Evolutionary conservation across 2,113 vertebrate species (phyloP), one percentile per base, ranked within the genome.

Genomic region (Myodes glareolus): DNA sequence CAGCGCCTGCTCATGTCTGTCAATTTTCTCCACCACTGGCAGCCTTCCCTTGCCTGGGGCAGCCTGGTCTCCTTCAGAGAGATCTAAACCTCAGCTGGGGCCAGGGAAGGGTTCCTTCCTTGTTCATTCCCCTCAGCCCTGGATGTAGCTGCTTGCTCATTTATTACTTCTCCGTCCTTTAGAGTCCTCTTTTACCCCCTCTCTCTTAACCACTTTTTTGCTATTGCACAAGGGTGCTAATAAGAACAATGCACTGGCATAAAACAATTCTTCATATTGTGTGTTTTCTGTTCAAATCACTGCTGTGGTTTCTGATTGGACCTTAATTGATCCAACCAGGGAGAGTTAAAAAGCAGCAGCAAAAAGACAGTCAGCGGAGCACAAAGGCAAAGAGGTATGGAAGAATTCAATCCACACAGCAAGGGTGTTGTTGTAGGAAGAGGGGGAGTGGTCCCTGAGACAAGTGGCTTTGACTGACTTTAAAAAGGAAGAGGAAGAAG

Each of bases 241-340:
- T 55, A 68, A 82, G 63, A 95, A 89, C 61, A 88, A 68, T 76
- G 65, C 25, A 75, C 58, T 85, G 78, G 27, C 21, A 42, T 31
- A 91, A 47, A 45, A 61, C 17, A 67, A 82, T 76, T 76, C 39
- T 86, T 84, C 73, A 45, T 67, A 27, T 47, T 63, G 1, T 77
- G 17, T 33, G 85, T 93, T 89, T 94, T 88, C 76, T 94, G 25
- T 91, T 86, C 76, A 42, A 65, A 86, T 82, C 67, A 72, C 45
- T 63, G 36, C 19, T 52, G 21, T 92, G 19, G 45, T 81, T 95
- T 96, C 94, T 92, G n/a, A 42, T 27, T 67, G 36, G 23, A 10
- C 14, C 12, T 47, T 81, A 72, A 81, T 39, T 92, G 52, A 92
- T 29, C 75, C 9, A 19, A 36, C 65, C 80, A 39, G 29, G 23